Conservation (phyloP, 2,113 vertebrate species). For the Nanorana parkeri region DNA sequence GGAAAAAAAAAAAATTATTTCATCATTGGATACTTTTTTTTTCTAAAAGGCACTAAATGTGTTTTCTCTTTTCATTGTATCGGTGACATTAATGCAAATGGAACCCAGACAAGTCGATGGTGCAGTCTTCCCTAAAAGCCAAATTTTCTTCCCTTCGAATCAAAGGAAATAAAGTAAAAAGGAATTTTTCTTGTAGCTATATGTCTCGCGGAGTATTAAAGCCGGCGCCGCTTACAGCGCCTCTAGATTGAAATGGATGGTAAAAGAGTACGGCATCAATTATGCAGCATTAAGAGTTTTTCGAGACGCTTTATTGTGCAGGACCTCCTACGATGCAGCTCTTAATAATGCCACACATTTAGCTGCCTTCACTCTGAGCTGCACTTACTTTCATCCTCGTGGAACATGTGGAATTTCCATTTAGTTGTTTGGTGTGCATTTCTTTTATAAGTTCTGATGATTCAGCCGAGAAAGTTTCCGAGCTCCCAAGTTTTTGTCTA, state of each 20-base stretch:
- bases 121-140: not conserved
- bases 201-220: not conserved
- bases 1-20: too few relatives aligned
- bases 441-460: too few relatives aligned
- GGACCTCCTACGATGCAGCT: not conserved
- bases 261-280: slow-evolving; percentile 7
- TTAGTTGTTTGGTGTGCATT: too few relatives aligned
- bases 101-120: too few relatives aligned
- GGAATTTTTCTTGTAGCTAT: not conserved
- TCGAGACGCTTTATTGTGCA: not conserved
- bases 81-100: too few relatives aligned
- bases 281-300: slow-evolving; percentile 30
- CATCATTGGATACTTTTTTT: too few relatives aligned
- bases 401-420: not conserved
- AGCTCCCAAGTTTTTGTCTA: too few relatives aligned
- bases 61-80: too few relatives aligned
- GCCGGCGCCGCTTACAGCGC: not conserved
- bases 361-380: not conserved
- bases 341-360: slow-evolving; percentile 4
- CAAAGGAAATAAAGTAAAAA: not conserved
- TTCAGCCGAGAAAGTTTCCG: too few relatives aligned
- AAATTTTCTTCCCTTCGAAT: not conserved
- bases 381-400: not conserved
- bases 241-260: not conserved
- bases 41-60: too few relatives aligned